Conservation (phyloP, 1,140 invertebrate genomes). For the Probaryconus sp. region DNA sequence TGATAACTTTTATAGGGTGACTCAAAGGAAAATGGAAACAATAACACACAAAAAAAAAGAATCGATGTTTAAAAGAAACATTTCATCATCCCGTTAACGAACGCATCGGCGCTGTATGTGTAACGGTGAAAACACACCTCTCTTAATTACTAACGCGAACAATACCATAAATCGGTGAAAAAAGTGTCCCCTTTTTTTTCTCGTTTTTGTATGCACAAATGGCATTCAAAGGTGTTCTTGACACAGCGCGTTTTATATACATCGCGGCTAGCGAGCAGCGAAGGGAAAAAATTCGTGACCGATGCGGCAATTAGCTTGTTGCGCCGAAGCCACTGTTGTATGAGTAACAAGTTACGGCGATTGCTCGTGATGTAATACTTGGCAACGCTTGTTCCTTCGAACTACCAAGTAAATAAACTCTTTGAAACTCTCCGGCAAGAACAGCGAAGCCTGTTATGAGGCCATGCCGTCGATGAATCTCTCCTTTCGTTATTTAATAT, state of each 20-base stretch:
- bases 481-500: constrained; percentile 38
- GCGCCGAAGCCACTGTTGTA: constrained; percentile 43
- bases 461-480: constrained; percentile 32
- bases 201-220: constrained; percentile 15
- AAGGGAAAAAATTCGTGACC: constrained; percentile 44
- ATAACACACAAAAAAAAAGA: no score
- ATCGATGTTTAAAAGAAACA: no score
- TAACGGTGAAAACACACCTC: constrained; percentile 8
- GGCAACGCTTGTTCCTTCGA: constrained; percentile 48
- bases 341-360: constrained; percentile 54
- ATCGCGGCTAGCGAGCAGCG: constrained; percentile 14
- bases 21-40: no score
- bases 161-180: constrained; percentile 24
- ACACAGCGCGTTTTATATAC: constrained; percentile 35
- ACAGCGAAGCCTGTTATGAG: constrained; percentile 33
- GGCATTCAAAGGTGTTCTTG: constrained; percentile 38
- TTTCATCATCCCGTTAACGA: no score
- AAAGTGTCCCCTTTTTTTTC: constrained; percentile 22
- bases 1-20: no score
- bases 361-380: constrained; percentile 56
- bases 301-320: constrained; percentile 60
- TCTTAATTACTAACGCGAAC: constrained; percentile 16
- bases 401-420: constrained; percentile 53
- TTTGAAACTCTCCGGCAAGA: constrained; percentile 35
- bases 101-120: no score